These are phyloP conservation scores for Styela plicata DNA, from an alignment of 23 tunicate genomes.

Conservation along the genomic window DNA sequence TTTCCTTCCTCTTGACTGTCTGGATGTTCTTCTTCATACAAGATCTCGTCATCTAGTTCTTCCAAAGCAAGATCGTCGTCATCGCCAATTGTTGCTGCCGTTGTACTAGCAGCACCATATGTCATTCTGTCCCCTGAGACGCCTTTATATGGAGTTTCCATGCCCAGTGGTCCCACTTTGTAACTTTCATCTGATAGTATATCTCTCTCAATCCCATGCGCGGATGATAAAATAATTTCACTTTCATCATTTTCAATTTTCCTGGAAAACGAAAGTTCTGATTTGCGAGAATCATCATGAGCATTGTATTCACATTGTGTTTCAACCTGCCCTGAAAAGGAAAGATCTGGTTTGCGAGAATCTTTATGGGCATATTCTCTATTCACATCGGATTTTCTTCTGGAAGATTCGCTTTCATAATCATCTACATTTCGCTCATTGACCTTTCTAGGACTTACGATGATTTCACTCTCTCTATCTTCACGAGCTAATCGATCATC, in stretches of 20 bases:
- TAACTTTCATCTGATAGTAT: background rate
- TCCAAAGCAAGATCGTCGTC: conserved; percentile 32
- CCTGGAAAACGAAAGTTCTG: background rate
- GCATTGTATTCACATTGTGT: background rate
- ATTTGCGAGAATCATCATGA: background rate
- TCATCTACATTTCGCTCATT: too few relatives aligned
- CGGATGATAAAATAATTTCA: background rate
- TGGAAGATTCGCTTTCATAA: too few relatives aligned
- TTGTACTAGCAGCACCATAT: conserved; percentile 18
- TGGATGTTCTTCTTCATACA: conserved; percentile 13
- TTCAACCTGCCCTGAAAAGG: too few relatives aligned
- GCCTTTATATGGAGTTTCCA: background rate
- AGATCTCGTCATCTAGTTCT: conserved; percentile 21
- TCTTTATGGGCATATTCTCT: too few relatives aligned
- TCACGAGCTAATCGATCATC: too few relatives aligned
- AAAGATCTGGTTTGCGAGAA: too few relatives aligned
- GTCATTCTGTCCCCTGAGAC: background rate
- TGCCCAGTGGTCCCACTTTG: background rate
- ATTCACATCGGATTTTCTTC: too few relatives aligned
- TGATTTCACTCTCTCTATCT: too few relatives aligned
- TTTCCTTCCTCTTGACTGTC: background rate
- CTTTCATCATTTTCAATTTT: background rate
- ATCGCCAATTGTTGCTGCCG: conserved; percentile 12
- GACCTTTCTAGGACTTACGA: too few relatives aligned
- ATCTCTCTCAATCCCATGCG: background rate